Evolutionary conservation across 2,797 vertebrate genomes (phyloP).

Genomic region (Callimico goeldii): DNA sequence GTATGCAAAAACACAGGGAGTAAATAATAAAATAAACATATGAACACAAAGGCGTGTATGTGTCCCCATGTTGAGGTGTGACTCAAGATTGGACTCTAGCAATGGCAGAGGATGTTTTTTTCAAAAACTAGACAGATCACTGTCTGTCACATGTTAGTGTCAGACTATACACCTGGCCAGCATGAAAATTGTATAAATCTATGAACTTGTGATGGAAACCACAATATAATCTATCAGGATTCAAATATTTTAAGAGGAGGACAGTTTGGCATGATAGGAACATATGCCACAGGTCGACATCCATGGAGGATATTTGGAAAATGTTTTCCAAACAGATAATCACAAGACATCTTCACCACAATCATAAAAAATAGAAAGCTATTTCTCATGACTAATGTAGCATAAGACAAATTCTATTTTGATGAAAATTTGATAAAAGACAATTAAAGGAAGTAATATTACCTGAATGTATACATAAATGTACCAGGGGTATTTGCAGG

Average conservation of each 20-base stretch:
- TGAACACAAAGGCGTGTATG: rapidly evolving
- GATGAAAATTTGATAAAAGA: not conserved
- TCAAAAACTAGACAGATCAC: not conserved
- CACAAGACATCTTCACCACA: not conserved
- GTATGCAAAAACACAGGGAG: rapidly evolving
- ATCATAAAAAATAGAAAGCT: not conserved
- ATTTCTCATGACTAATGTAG: not conserved
- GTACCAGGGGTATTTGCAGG: too few species aligned
- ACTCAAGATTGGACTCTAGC: too few species aligned
- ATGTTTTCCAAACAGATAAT: not conserved
- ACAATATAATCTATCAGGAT: rapidly evolving
- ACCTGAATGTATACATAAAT: too few species aligned
- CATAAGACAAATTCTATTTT: not conserved
- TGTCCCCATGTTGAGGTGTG: rapidly evolving
- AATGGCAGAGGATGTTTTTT: rapidly evolving
- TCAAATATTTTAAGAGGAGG: not conserved
- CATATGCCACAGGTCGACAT: rapidly evolving
- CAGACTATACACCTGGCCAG: rapidly evolving
- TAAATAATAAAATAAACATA: rapidly evolving
- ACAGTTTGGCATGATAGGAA: rapidly evolving
- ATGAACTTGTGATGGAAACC: rapidly evolving
- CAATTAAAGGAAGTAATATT: not conserved
- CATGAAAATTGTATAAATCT: rapidly evolving
- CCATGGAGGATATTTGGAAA: not conserved
- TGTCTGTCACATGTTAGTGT: too few species aligned